phyloP scores from a whole-genome alignment of 1,140 invertebrate genomes.

The Heliconius hermathena region DNA sequence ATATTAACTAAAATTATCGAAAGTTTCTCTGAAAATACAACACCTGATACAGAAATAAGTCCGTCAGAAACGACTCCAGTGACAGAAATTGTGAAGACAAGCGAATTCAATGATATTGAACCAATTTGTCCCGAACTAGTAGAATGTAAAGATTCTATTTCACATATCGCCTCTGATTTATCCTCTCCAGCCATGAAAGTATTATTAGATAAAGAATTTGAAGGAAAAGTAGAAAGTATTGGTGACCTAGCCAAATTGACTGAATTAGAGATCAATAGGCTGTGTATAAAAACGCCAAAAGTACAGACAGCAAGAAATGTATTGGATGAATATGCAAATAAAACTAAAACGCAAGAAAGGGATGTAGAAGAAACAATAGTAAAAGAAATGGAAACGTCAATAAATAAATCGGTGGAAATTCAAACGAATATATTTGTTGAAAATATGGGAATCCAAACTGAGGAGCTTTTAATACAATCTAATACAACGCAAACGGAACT shows the following conservation, averaged over 20 bases:
- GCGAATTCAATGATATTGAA: conserved; percentile 66
- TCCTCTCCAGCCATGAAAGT: conserved; percentile 65
- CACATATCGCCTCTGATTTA: conserved; percentile 66
- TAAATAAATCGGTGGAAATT: conserved; percentile 39
- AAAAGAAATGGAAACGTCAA: conserved; percentile 31
- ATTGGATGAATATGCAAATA: conserved; percentile 60
- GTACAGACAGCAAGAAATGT: conserved; percentile 66
- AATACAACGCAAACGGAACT: conserved; percentile 54
- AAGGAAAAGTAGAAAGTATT: conserved; percentile 71
- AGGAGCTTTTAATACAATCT: conserved; percentile 28
- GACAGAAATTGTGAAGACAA: conserved; percentile 62
- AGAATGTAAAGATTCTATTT: conserved; percentile 64
- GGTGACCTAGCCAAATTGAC: conserved; percentile 81
- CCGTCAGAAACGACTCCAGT: conserved; percentile 60
- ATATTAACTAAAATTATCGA: conserved; percentile 61
- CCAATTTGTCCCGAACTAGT: conserved; percentile 69
- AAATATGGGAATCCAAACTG: conserved; percentile 55
- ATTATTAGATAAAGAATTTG: conserved; percentile 70
- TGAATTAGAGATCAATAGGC: conserved; percentile 76
- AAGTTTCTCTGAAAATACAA: conserved; percentile 55
- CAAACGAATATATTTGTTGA: conserved; percentile 43
- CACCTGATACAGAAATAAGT: conserved; percentile 56
- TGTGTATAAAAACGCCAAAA: conserved; percentile 78
- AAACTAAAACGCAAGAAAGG: conserved; percentile 27
- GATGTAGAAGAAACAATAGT: conserved; percentile 28